These are phyloP conservation scores for Drosophila niveifrons DNA, from an alignment of 2,888 invertebrate genomes.

Conservation along the genomic window DNA sequence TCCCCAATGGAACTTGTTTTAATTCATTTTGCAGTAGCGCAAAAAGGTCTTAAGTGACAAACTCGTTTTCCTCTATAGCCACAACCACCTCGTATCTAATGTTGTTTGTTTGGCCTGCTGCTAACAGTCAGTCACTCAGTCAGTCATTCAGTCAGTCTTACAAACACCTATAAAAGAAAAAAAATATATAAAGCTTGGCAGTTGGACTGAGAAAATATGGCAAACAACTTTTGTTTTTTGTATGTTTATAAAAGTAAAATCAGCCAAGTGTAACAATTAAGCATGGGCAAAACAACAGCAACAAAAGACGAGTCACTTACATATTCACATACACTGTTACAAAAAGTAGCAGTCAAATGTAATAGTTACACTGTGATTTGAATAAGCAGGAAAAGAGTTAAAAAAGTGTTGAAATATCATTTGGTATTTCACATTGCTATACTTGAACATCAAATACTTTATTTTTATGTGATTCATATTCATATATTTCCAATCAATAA, in stretches of 20 bases:
- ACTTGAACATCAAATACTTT: no score
- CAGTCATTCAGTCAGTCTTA: constrained; percentile 32
- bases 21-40: constrained; percentile 72
- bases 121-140: constrained; percentile 52
- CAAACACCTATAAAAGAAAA: constrained; percentile 12
- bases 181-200: constrained; percentile 19
- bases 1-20: constrained; percentile 67
- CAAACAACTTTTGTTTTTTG: constrained; percentile 76
- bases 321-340: constrained; percentile 16
- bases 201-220: constrained; percentile 67
- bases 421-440: no score
- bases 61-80: constrained; percentile 61
- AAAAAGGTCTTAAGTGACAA: constrained; percentile 76
- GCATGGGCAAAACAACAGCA: constrained; percentile 70
- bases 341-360: not conserved
- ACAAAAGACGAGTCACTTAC: constrained; percentile 29
- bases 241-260: constrained; percentile 77
- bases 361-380: not conserved
- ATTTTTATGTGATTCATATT: no score
- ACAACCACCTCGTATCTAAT: constrained; percentile 50
- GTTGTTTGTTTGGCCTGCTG: constrained; percentile 33
- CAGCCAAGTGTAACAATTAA: constrained; percentile 82
- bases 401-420: no score
- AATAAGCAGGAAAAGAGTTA: no score
- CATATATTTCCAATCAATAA: no score